phyloP scores from a whole-genome alignment of 2,888 invertebrate species.

The Macrosoma leucophasiata region DNA sequence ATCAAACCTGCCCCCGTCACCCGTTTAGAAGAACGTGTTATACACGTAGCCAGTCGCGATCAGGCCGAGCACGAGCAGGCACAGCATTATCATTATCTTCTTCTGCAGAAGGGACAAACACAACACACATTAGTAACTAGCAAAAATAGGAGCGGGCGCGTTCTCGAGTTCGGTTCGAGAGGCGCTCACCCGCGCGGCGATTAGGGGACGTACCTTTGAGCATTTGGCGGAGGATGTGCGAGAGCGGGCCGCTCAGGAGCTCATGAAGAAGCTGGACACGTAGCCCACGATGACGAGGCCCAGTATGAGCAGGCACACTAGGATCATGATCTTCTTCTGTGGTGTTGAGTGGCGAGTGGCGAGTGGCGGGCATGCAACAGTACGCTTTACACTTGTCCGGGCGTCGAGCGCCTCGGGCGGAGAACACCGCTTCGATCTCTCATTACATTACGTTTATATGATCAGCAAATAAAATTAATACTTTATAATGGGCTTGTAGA shows the following conservation, averaged over 20 bases:
- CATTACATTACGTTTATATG: too few species aligned
- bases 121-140: conserved; percentile 63
- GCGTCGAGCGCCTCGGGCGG: conserved; percentile 30
- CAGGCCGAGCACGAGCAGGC: conserved; percentile 87
- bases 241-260: conserved; percentile 57
- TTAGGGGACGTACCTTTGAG: conserved; percentile 55
- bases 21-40: conserved; percentile 70
- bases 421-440: conserved; percentile 32
- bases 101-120: conserved; percentile 83
- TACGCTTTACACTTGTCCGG: conserved; percentile 57
- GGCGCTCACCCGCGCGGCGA: conserved; percentile 28
- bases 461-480: too few species aligned
- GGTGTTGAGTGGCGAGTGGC: conserved; percentile 40
- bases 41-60: conserved; percentile 77
- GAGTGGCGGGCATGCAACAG: conserved; percentile 59
- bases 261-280: conserved; percentile 77
- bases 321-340: conserved; percentile 95
- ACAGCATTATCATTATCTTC: conserved; percentile 95
- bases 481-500: too few species aligned
- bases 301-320: conserved; percentile 91
- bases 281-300: conserved; percentile 86
- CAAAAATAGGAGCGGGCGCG: conserved; percentile 36
- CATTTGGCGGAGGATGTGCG: conserved; percentile 42
- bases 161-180: not conserved
- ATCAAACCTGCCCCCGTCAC: conserved; percentile 68